Evolutionary conservation across 2,797 vertebrate genomes (phyloP), one percentile per base, ranked within the genome.

Genomic region (Myotis findleyi): DNA sequence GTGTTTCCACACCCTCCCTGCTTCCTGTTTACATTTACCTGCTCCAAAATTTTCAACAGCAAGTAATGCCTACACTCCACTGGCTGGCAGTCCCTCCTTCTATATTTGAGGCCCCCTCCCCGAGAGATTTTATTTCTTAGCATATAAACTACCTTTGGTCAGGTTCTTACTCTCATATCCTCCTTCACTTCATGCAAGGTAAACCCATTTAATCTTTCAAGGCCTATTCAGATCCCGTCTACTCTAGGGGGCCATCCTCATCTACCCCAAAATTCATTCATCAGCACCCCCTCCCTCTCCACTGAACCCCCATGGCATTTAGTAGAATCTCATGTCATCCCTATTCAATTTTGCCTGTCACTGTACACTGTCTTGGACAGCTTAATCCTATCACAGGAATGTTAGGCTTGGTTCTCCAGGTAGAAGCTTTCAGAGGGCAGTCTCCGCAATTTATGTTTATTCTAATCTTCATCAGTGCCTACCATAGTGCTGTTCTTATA

Each of bases 181-280:
- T 85, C 33, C 49, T 51, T 73, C 23, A 68, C 49, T 33, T 81
- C 57, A 66, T 66, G 55, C 16, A 84, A 64, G 55, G 44, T 69
- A 81, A 79, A 89, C 51, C 33, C 57, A 73, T 72, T 82, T 84
- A 36, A 57, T 82, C 62, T 59, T 80, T 79, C 76, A 87, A 82
- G 49, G 55, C n/a, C 68, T 20, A 33, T 6, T 72, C 25, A 30
- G 20, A 75, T 41, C 38, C 80, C 23, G 7, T 44, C 41, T 91
- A 18, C 30, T 87, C 49, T 38, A 82, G 11, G 30, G 12, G 36
- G 23, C 71, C 57, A 71, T 68, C 47, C 92, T 77, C 87, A 73
- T 27, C 38, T 13, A 91, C 4, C 30, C 69, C 23, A 76, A 30
- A 86, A 87, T n/a, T 66, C 64, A 57, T 9, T 53, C 23, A 13